Conservation (phyloP, 2,797 vertebrate genomes). For the Betta splendens region DNA sequence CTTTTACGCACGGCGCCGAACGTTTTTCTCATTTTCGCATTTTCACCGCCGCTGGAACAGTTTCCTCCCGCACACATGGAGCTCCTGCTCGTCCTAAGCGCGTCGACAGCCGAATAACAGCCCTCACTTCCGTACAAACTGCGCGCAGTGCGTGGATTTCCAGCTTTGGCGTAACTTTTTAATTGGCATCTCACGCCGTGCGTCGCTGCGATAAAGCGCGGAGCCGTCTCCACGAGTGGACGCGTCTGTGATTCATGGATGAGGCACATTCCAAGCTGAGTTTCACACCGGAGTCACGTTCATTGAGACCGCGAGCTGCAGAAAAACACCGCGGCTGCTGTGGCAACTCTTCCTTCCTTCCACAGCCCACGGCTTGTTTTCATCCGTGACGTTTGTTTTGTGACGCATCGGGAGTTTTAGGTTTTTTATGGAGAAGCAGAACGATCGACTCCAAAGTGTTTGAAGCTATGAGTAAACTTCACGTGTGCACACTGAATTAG, state of each 20-base stretch:
- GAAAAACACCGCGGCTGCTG: too few relatives aligned
- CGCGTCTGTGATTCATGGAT: slow-evolving; percentile 77
- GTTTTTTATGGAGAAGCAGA: background rate
- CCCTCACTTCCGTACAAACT: background rate
- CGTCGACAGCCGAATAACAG: background rate
- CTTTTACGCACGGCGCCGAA: too few relatives aligned
- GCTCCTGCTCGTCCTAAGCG: too few relatives aligned
- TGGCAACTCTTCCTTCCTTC: too few relatives aligned
- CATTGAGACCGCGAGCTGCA: background rate
- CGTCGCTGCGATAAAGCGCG: too few relatives aligned
- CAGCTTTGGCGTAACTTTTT: slow-evolving; percentile 8
- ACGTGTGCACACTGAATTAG: background rate
- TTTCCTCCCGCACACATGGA: too few relatives aligned
- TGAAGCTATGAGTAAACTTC: background rate
- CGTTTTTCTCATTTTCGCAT: too few relatives aligned
- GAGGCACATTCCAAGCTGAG: slow-evolving; percentile 64
- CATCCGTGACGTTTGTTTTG: too few relatives aligned
- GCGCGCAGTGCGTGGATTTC: slow-evolving; percentile 18
- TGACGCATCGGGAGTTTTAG: too few relatives aligned
- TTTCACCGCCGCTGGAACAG: too few relatives aligned
- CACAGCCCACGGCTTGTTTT: too few relatives aligned
- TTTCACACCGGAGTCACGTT: slow-evolving; percentile 5
- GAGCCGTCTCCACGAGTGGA: slow-evolving; percentile 43
- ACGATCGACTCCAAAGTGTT: background rate
- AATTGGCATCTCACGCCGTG: too few relatives aligned